Base-by-base conservation (phyloP, 2,888 invertebrate species). In the Scaptomyza cyrtandrae region DNA sequence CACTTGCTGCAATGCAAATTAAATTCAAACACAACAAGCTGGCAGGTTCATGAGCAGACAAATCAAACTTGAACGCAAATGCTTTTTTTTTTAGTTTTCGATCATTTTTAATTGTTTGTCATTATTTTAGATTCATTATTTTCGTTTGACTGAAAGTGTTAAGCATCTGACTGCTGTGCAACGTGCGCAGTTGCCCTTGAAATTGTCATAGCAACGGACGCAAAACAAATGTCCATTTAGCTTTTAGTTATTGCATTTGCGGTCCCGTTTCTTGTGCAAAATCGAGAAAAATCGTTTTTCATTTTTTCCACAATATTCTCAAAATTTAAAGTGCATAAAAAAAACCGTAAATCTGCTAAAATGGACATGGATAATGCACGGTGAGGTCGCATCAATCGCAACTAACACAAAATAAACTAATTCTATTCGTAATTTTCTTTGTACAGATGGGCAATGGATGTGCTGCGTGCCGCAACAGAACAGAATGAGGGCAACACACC, bases 401-500 rank as follows among this genome's bases (percentile, higher is more conserved):
- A 45, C n/a, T 19, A 13, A 19, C 3, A 39, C 39, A 14, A 9
- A 7, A 14, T 39, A 39, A 2, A 39, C 14, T 7, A 14, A 39
- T 14, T 14, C 7, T 24, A 50, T 24, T 41, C 19, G 11, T 2
- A 11, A 13, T n/a, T 29, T 24, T 19, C 2, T n/a, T 3, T 16
- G 16, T 49, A 11, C 33, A 78, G 81, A 39, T 61, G 48, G 64
- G 84, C 71, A 0, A 68, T 80, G 66, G 84, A 78, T 63, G 46
- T 68, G 58, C 60, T 80, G 62, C 66, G 62, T 55, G 69, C 73
- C 53, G 69, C 70, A 10, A 45, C 69, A 27, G 59, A 84, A 59
- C 49, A 81, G 62, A 62, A 62, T 48, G 63, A 56, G 48, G 14
- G 46, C 37, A 49, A 43, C 58, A 63, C 44, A 29, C 48, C 60